Conservation (phyloP, 1,140 invertebrate species). For the Drosophila bipectinata region DNA sequence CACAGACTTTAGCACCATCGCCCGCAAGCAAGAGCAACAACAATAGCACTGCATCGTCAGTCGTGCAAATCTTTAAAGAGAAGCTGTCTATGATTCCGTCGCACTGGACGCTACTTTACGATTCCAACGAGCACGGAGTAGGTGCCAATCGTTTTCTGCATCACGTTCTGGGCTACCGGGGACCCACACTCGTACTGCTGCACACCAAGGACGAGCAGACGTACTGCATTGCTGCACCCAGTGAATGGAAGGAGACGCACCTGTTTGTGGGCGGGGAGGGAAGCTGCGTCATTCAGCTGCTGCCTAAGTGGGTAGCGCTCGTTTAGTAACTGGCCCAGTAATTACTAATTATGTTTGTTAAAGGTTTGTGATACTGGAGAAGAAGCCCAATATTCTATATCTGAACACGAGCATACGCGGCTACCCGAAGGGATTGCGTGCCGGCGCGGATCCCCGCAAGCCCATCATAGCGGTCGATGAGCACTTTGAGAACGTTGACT, state of each 20-base stretch:
- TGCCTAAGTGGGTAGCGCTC: conserved; percentile 88
- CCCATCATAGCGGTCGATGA: conserved; percentile 90
- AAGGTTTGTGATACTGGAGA: conserved; percentile 88
- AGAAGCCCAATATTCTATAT: conserved; percentile 91
- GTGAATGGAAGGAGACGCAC: conserved; percentile 94
- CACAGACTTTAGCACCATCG: conserved; percentile 76
- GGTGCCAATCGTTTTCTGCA: conserved; percentile 94
- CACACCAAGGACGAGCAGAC: conserved; percentile 88
- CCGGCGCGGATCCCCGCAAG: conserved; percentile 91
- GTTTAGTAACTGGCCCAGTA: not conserved
- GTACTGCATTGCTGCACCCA: conserved; percentile 91
- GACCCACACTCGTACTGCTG: conserved; percentile 92
- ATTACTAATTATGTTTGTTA: conserved; percentile 17
- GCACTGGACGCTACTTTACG: conserved; percentile 94
- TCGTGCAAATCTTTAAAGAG: conserved; percentile 86
- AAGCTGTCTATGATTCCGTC: conserved; percentile 88
- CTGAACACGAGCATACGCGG: conserved; percentile 93
- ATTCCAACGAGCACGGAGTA: conserved; percentile 92
- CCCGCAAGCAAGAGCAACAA: conserved; percentile 47
- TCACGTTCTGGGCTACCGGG: conserved; percentile 93
- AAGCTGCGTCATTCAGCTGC: conserved; percentile 90
- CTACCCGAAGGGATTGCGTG: conserved; percentile 92
- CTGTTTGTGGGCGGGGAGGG: conserved; percentile 93
- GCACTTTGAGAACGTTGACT: conserved; percentile 88
- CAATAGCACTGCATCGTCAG: conserved; percentile 74